phyloP scores from a whole-genome alignment of 2,888 invertebrate genomes.

The Punctoribates punctum region DNA sequence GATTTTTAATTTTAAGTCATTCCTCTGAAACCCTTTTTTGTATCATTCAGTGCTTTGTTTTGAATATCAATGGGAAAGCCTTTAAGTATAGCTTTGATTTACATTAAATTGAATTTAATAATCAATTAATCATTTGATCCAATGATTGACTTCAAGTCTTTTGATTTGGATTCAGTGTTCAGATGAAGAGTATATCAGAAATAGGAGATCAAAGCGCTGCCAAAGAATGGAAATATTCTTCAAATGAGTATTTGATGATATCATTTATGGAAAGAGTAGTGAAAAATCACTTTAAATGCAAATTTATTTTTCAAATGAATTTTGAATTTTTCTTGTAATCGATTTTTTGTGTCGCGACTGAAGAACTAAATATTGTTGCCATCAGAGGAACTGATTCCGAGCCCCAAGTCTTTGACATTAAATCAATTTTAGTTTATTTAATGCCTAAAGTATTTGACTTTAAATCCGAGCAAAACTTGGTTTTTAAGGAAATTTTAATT shows the following conservation, averaged over 20 bases:
- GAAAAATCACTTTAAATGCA: slow-evolving; percentile 36
- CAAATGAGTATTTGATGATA: slow-evolving; percentile 14
- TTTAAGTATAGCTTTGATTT: neutral
- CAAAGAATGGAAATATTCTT: neutral
- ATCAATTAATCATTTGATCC: neutral
- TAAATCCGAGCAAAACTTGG: neutral
- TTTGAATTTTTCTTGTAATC: neutral
- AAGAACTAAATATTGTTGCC: neutral
- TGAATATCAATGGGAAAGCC: neutral
- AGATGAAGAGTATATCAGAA: neutral
- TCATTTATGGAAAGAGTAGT: slow-evolving; percentile 2
- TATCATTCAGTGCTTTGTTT: neutral
- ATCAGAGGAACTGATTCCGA: neutral
- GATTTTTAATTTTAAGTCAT: neutral
- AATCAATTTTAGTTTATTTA: slow-evolving; percentile 25
- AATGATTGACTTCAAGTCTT: neutral
- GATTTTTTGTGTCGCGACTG: neutral
- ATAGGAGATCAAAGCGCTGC: neutral
- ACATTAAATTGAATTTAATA: neutral
- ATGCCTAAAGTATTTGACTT: slow-evolving; percentile 25
- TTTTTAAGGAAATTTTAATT: neutral
- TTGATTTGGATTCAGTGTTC: neutral
- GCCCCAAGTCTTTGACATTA: neutral
- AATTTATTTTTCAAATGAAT: slow-evolving; percentile 26
- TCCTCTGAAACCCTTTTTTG: too few relatives aligned